These are phyloP conservation scores for Microvelia longipes DNA, from an alignment of 1,140 invertebrate species.

Conservation along the genomic window DNA sequence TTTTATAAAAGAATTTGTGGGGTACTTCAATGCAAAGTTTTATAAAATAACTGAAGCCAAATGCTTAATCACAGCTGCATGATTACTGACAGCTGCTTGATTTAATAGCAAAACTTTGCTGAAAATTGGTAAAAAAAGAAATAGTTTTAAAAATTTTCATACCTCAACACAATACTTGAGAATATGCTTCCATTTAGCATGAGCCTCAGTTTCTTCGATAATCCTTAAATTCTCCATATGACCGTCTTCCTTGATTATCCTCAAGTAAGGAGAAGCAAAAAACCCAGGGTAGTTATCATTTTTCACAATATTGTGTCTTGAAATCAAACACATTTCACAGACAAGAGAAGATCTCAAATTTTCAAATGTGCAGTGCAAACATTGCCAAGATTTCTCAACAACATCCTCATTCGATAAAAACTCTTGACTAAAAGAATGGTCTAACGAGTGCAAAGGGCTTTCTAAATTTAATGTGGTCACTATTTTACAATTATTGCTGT, in stretches of 20 bases:
- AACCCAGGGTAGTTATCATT: conserved; percentile 5
- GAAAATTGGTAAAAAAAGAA: too few relatives aligned
- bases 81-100: too few relatives aligned
- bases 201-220: conserved; percentile 63
- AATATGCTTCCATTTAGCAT: conserved; percentile 70
- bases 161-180: conserved; percentile 62
- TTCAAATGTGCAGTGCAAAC: conserved; percentile 63
- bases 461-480: not conserved
- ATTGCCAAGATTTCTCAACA: conserved; percentile 54
- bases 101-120: too few relatives aligned
- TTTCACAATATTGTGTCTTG: conserved; percentile 17
- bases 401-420: not conserved
- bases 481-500: not conserved
- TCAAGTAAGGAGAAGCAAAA: conserved; percentile 16
- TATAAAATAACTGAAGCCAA: too few relatives aligned
- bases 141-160: conserved; percentile 24
- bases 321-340: conserved; percentile 73
- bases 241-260: conserved; percentile 45
- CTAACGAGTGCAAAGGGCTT: not conserved
- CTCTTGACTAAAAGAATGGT: not conserved
- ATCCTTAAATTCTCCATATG: conserved; percentile 68
- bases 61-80: too few relatives aligned
- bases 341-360: conserved; percentile 48
- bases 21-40: too few relatives aligned
- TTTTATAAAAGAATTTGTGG: too few relatives aligned